Evolutionary conservation across 37 sponge, comb jelly and placozoan species (phyloP).

Genomic region (Spongilla lacustris): DNA sequence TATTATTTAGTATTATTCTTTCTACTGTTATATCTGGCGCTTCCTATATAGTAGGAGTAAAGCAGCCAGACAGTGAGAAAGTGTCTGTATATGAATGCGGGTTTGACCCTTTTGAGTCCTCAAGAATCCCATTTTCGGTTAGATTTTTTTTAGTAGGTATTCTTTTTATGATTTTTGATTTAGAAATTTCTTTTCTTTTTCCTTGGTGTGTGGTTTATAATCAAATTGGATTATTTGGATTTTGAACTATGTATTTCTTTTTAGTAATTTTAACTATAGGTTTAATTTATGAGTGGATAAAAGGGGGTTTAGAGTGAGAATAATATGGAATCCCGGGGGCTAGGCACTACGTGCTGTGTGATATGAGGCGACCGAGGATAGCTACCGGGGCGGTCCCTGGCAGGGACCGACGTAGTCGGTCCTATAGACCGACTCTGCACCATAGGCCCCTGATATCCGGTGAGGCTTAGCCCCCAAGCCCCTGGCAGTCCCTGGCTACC

Average conservation of each 20-base stretch:
- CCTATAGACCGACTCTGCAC: too few species aligned
- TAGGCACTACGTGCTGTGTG: too few species aligned
- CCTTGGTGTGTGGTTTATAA: conserved; percentile 46
- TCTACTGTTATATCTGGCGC: conserved; percentile 79
- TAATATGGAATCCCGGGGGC: conserved; percentile 22
- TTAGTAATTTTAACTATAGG: conserved; percentile 70
- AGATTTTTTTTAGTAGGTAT: conserved; percentile 87
- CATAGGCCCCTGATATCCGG: not conserved
- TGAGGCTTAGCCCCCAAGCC: not conserved
- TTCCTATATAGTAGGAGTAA: conserved; percentile 70
- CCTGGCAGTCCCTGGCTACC: too few species aligned
- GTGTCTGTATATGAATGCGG: conserved; percentile 79
- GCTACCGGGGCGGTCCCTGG: too few species aligned
- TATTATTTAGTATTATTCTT: conserved; percentile 73
- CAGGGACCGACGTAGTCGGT: too few species aligned
- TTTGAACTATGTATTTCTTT: conserved; percentile 68
- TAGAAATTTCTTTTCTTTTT: conserved; percentile 79
- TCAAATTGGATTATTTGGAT: conserved; percentile 53
- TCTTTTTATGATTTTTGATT: conserved; percentile 84
- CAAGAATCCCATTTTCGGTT: conserved; percentile 84
- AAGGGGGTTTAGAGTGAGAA: conserved; percentile 76
- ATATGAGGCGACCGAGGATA: too few species aligned
- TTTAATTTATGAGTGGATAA: conserved; percentile 67
- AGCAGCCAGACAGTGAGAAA: conserved; percentile 76
- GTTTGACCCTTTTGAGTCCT: conserved; percentile 83